Evolutionary conservation across 2,113 vertebrate species (phyloP), one percentile per base, ranked within the genome.

Genomic region (Sinocyclocheilus grahami): DNA sequence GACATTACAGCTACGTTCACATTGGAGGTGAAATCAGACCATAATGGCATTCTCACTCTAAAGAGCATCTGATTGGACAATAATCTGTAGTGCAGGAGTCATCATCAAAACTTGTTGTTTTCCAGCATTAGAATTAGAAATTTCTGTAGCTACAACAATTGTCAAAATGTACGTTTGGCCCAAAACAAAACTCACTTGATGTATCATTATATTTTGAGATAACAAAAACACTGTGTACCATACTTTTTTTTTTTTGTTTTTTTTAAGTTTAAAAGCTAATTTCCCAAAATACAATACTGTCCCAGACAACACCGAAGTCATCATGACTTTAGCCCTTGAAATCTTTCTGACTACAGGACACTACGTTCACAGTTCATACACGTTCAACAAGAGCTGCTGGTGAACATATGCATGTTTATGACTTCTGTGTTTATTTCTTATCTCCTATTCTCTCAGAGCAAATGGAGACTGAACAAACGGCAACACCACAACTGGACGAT

Each of bases 381-480:
- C 22, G 11, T 71, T 71, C 33, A 71, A 18, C n/a, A 27, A 77
- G 27, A 18, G 4, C 20, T 62, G 55, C 33, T 24, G 39, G 24
- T 51, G 33, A 42, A 51, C 22, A 77, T 79, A 79, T 79, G 39
- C 55, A 77, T 46, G 46, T 67, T 63, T 85, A 78, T 16, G 71
- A 84, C 71, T 39, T 22, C 27, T n/a, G 20, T 6, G 20, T 60
- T 22, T 62, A 76, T n/a, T n/a, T n/a, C n/a, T n/a, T n/a, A n/a
- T n/a, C n/a, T n/a, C n/a, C n/a, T n/a, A n/a, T 58, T 67, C 37
- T 85, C 30, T 69, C 3, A 0, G 9, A 24, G 63, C 51, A 74
- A 81, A 39, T 1, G 63, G n/a, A 2, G 55, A 30, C n/a, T 8
- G 4, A 74, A 74, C 24, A 42, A 46, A 81, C 0, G 63, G n/a